Conservation (phyloP, 2,888 invertebrate species). For the Drosophila mimetica region DNA sequence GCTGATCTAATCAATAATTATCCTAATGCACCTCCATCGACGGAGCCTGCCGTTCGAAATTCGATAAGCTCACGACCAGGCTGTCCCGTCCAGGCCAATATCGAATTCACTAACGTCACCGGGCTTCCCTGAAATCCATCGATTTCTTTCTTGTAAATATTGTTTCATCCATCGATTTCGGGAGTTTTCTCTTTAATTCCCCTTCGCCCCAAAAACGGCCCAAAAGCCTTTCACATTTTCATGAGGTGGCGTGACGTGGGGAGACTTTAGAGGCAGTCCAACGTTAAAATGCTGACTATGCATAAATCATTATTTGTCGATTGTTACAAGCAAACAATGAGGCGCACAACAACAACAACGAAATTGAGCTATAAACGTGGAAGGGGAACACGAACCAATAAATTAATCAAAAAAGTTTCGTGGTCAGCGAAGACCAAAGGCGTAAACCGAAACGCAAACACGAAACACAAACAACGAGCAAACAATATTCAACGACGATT, state of each 20-base stretch:
- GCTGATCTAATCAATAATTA: conserved; percentile 31
- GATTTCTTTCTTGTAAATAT: background rate
- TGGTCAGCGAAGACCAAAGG: conserved; percentile 27
- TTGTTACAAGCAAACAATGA: conserved; percentile 24
- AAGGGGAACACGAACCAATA: conserved; percentile 31
- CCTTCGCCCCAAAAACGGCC: too few relatives aligned
- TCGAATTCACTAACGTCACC: background rate
- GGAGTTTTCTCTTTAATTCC: background rate
- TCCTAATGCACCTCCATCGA: conserved; percentile 10
- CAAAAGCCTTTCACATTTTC: background rate
- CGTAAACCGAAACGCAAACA: conserved; percentile 37
- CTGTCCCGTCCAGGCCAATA: background rate
- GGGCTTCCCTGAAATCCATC: background rate
- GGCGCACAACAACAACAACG: conserved; percentile 3
- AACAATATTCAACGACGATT: conserved; percentile 1
- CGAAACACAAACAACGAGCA: conserved; percentile 6
- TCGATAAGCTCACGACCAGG: conserved; percentile 1
- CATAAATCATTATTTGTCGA: conserved; percentile 45
- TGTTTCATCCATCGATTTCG: background rate
- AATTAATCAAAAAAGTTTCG: conserved; percentile 46
- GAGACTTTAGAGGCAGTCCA: conserved; percentile 18
- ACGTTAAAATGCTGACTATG: conserved; percentile 26
- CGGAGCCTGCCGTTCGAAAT: background rate
- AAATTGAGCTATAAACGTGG: conserved; percentile 9
- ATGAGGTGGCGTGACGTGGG: background rate